Conservation (phyloP, 2,888 invertebrate genomes). For the Gandaritis pyraliata region DNA sequence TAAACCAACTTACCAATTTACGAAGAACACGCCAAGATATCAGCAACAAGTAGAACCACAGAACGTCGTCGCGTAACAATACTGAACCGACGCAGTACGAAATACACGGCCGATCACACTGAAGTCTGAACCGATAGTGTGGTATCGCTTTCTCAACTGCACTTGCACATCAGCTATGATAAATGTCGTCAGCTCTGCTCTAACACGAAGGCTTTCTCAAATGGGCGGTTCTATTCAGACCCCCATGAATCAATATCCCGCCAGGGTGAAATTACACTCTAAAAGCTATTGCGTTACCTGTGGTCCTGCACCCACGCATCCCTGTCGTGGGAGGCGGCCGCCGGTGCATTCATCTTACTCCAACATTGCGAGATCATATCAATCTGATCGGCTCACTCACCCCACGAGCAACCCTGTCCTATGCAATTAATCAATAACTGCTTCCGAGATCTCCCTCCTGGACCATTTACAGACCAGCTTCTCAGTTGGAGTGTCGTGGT, state of each 20-base stretch:
- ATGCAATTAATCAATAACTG: constrained; percentile 21
- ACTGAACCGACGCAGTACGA: neutral
- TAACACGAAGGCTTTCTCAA: neutral
- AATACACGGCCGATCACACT: neutral
- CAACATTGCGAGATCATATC: constrained; percentile 9
- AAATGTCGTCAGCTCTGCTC: constrained; percentile 4
- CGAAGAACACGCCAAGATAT: neutral
- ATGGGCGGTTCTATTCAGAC: constrained; percentile 4
- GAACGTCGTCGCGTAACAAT: too few relatives aligned
- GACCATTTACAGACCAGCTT: constrained; percentile 2
- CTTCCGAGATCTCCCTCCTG: constrained; percentile 3
- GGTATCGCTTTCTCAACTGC: constrained; percentile 1
- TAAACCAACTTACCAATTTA: constrained; percentile 5
- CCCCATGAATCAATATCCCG: constrained; percentile 11
- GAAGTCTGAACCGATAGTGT: neutral
- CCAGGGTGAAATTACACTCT: neutral
- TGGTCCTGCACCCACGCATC: constrained; percentile 5
- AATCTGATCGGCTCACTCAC: constrained; percentile 4
- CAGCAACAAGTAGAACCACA: too few relatives aligned
- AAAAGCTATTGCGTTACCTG: constrained; percentile 1
- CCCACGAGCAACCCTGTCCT: neutral
- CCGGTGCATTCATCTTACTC: constrained; percentile 24
- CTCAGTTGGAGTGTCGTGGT: neutral
- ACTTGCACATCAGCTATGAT: neutral
- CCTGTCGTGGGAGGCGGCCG: constrained; percentile 2